Percentiles rank a stretch among this genome's conserved stretches.
phyloP scores from a whole-genome alignment of 2,797 vertebrate species.

The Poecile montanus region DNA sequence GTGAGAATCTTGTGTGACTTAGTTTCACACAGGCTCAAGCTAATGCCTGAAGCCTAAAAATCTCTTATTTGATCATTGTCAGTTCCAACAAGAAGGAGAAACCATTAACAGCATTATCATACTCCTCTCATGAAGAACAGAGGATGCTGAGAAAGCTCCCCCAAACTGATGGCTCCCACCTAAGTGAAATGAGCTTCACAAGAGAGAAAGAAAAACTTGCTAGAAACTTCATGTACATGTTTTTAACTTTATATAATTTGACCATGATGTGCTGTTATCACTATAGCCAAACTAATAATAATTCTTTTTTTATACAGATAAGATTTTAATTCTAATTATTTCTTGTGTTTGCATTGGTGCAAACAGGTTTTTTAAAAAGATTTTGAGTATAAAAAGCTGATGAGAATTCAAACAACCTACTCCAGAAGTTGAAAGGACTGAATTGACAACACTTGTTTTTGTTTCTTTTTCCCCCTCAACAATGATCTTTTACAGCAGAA shows the following conservation, averaged over 20 bases:
- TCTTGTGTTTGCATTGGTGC: background rate
- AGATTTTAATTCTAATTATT: background rate
- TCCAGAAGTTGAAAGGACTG: background rate
- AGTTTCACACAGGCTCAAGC: too few relatives aligned
- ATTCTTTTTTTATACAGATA: background rate
- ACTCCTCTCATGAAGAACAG: background rate
- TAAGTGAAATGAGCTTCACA: background rate
- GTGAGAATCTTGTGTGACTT: too few relatives aligned
- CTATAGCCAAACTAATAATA: background rate
- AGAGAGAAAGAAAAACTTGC: background rate
- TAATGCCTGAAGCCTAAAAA: too few relatives aligned
- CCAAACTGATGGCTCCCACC: background rate
- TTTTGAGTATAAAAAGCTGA: background rate
- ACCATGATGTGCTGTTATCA: background rate
- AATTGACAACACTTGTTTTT: background rate
- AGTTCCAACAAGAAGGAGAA: background rate
- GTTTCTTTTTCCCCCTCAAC: fast-evolving
- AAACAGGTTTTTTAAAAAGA: background rate
- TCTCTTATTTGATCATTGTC: too few relatives aligned
- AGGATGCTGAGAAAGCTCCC: background rate
- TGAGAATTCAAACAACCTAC: background rate
- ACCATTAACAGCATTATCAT: background rate
- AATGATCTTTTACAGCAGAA: background rate
- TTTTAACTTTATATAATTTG: background rate
- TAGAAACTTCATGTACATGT: background rate